A percentile compares a stretch with the other conserved stretches of the same genome.
These are phyloP conservation scores for Drosophila kambysellisi DNA, from an alignment of 2,888 invertebrate genomes.

Conservation along the genomic window DNA sequence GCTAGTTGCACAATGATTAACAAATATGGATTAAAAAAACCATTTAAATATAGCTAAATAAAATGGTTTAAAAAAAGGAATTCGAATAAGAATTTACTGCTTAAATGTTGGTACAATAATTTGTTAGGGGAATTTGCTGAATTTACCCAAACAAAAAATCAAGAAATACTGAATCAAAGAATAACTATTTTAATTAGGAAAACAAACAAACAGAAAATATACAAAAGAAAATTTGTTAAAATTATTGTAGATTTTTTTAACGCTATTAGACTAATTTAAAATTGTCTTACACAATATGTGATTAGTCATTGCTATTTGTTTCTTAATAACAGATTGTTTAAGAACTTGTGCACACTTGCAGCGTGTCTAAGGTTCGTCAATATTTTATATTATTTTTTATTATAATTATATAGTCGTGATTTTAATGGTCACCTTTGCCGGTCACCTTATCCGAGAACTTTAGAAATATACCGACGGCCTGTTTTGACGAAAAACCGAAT, in stretches of 20 bases:
- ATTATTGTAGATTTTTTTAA: neutral
- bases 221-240: neutral
- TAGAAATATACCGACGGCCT: constrained; percentile 11
- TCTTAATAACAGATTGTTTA: neutral
- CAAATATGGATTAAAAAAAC: neutral
- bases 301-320: neutral
- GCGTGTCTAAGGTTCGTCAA: constrained; percentile 27
- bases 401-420: constrained; percentile 1
- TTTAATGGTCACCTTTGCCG: constrained; percentile 17
- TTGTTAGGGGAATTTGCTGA: neutral
- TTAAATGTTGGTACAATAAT: neutral
- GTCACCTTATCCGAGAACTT: constrained; percentile 16
- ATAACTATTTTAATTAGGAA: too few species aligned
- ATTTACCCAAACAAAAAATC: too few species aligned
- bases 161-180: too few species aligned
- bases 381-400: neutral
- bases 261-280: neutral
- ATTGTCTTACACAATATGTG: neutral
- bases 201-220: neutral
- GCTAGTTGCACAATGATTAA: neutral
- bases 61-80: neutral
- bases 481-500: constrained; percentile 27
- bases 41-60: neutral
- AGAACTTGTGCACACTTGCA: neutral
- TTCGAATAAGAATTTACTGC: neutral